phyloP scores from a whole-genome alignment of 2,113 vertebrate genomes.

The Halcyon senegalensis region DNA sequence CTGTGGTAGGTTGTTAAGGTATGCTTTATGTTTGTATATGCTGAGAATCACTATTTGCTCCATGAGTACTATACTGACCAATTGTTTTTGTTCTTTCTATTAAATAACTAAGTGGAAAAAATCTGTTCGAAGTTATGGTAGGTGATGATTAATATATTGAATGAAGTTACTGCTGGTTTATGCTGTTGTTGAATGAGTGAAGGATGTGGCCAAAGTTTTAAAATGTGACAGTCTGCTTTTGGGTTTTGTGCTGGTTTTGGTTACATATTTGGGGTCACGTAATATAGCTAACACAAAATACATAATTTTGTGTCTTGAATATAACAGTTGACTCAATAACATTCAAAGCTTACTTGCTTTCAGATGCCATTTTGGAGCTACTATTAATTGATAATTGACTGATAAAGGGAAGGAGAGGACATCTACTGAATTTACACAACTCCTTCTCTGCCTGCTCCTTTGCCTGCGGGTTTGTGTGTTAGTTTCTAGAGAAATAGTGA shows the following conservation, averaged over 20 bases:
- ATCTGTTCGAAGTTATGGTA: background rate
- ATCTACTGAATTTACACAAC: background rate
- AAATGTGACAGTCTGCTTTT: background rate
- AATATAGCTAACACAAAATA: background rate
- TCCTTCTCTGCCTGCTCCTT: background rate
- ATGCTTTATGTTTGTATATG: background rate
- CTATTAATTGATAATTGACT: background rate
- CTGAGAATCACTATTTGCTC: background rate
- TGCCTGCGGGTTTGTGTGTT: background rate
- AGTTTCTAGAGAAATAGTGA: background rate
- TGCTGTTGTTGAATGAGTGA: background rate
- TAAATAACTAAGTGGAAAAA: background rate
- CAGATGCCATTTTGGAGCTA: background rate
- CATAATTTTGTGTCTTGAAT: background rate
- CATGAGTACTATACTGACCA: background rate
- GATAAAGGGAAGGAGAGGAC: background rate
- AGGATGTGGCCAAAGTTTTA: background rate
- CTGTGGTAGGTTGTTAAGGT: background rate
- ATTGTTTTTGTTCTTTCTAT: background rate
- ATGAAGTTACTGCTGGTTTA: background rate
- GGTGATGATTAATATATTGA: background rate
- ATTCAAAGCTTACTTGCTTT: background rate
- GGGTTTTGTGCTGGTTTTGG: background rate
- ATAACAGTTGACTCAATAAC: background rate
- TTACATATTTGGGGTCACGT: background rate